These are phyloP conservation scores for Anolis apletophallus DNA, from an alignment of 2,797 vertebrate species.

Conservation along the genomic window DNA sequence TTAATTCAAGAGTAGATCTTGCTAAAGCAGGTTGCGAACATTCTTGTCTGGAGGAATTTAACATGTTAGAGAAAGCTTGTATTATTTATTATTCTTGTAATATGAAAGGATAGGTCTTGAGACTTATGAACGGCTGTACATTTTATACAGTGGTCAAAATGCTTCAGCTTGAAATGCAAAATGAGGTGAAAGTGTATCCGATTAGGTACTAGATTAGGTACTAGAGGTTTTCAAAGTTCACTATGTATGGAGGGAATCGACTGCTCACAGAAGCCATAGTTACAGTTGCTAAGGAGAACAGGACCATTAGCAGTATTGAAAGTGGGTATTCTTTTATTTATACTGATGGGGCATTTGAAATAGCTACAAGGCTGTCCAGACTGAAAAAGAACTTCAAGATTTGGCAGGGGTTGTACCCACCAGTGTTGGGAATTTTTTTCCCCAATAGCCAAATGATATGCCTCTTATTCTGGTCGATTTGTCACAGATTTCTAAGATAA, in stretches of 20 bases:
- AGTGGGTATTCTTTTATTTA: neutral
- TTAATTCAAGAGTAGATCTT: neutral
- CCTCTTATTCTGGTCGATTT: neutral
- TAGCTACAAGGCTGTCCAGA: neutral
- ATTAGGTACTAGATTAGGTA: neutral
- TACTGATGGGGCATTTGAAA: neutral
- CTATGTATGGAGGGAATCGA: neutral
- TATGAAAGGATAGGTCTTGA: neutral
- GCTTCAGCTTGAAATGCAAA: neutral
- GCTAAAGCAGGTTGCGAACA: neutral
- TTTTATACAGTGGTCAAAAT: neutral
- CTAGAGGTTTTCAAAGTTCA: neutral
- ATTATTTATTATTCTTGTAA: constrained; percentile 1
- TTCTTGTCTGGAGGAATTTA: neutral
- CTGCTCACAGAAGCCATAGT: neutral
- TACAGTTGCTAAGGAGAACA: neutral
- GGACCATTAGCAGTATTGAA: neutral
- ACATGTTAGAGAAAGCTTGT: neutral
- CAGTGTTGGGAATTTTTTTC: too few species aligned
- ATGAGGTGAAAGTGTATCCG: too few species aligned
- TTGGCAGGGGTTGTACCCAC: too few species aligned
- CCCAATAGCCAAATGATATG: too few species aligned
- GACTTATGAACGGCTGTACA: neutral
- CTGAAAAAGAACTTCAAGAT: too few species aligned
- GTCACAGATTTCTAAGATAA: too few species aligned